Evolutionary conservation across 2,113 vertebrate species (phyloP).

Genomic region (Nothobranchius furzeri): DNA sequence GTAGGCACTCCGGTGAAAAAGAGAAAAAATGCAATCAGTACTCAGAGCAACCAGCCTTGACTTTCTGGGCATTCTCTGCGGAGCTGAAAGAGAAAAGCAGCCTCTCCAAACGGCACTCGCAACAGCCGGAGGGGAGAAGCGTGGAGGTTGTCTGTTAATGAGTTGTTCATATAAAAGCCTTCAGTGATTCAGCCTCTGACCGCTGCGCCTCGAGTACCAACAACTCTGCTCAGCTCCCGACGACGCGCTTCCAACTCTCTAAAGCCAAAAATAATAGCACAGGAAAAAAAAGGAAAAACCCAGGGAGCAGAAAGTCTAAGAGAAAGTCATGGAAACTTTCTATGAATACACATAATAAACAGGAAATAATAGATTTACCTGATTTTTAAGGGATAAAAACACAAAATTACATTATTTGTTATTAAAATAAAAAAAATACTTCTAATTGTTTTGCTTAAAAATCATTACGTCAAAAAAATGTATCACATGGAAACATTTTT

Average conservation of each 20-base stretch:
- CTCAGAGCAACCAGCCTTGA: conserved; percentile 69
- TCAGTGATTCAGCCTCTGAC: conserved; percentile 52
- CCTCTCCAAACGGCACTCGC: conserved; percentile 71
- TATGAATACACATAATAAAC: not conserved
- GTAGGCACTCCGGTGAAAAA: conserved; percentile 64
- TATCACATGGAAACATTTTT: no score
- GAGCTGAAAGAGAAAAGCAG: conserved; percentile 67
- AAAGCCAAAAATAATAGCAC: conserved; percentile 25
- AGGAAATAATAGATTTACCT: not conserved
- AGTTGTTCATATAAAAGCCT: conserved; percentile 71
- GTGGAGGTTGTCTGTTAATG: conserved; percentile 67
- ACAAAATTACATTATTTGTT: no score
- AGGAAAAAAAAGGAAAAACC: not conserved
- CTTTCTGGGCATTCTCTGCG: conserved; percentile 59
- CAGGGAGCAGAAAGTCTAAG: conserved; percentile 1
- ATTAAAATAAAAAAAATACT: no score
- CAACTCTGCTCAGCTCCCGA: conserved; percentile 22
- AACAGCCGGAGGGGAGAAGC: conserved; percentile 48
- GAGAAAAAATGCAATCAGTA: conserved; percentile 68
- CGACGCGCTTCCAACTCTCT: not conserved
- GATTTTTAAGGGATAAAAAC: no score
- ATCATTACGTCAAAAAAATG: no score
- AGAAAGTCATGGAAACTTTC: not conserved
- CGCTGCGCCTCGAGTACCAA: conserved; percentile 42
- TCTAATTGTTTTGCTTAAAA: no score